Conservation (phyloP, 2,888 invertebrate species). For the Lycaena phlaeas region DNA sequence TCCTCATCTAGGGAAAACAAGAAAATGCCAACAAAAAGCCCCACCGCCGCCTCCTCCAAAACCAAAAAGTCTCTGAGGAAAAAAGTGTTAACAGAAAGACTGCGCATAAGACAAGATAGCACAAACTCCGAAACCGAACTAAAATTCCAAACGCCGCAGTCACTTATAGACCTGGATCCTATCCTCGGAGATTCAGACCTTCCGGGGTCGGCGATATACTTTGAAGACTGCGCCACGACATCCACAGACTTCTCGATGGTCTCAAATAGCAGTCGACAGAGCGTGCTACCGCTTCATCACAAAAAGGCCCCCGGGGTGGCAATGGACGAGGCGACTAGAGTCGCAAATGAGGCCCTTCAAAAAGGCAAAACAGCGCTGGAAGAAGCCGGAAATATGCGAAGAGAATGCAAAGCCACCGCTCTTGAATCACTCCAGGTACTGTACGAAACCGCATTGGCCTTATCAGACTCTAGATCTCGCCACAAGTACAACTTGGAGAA, state of each 20-base stretch:
- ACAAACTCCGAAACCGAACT: not conserved
- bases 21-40: no score
- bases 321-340: not conserved
- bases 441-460: not conserved
- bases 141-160: not conserved
- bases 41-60: not conserved
- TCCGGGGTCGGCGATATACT: not conserved
- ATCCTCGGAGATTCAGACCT: not conserved
- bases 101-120: not conserved
- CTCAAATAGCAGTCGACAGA: not conserved
- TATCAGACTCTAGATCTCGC: slow-evolving; percentile 18
- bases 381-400: slow-evolving; percentile 10
- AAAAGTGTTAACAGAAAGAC: not conserved
- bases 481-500: slow-evolving; percentile 16
- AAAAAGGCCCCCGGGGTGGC: not conserved
- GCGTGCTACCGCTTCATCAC: not conserved
- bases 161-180: not conserved
- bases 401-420: slow-evolving; percentile 1
- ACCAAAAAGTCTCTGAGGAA: not conserved
- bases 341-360: not conserved
- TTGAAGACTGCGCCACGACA: not conserved
- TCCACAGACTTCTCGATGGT: not conserved
- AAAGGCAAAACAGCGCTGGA: slow-evolving; percentile 15
- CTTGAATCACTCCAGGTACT: slow-evolving; percentile 9
- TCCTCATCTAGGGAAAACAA: no score